Evolutionary conservation across 2,888 invertebrate species (phyloP), one percentile per base, ranked within the genome.

Genomic region (Osmoderma eremita): DNA sequence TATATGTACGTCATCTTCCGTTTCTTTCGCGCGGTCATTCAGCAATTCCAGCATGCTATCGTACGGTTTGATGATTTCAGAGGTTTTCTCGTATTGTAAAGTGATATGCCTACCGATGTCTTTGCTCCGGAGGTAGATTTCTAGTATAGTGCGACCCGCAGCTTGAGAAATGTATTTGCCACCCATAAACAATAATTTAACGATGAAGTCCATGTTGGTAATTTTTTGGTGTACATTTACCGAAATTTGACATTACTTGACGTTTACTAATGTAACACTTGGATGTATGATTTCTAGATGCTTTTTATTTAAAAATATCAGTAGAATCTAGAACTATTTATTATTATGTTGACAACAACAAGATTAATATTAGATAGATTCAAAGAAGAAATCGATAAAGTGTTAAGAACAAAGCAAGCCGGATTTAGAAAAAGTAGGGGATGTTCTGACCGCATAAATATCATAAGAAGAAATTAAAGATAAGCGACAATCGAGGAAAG

Each of bases 171-270:
- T 65, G 30, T 70, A 72, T 63, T 71, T 72, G 62, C 72, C 71
- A 41, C 71, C 67, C 45, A 72, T 45, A 38, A 71, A 70, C 58
- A 72, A 65, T 62, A 71, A 71, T 66, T 70, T 71, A 63, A 72
- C 56, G 15, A 72, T 68, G 54, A 70, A 63, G 70, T 71, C 71
- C 72, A 72, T 72, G 58, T 30, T 24, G 30, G 39, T 67, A 58
- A 63, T 49, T 67, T 68, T 66, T 68, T 38, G 54, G 53, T 56
- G 18, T 18, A 53, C 53, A 38, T 38, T 53, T 61, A 67, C 66
- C 66, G 42, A 67, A 67, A 67, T 67, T 67, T 67, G 66, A 67
- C 62, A 67, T 13, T 30, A 38, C 42, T 22, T 67, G 42, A 51
- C 45, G 48, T 48, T 22, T 45, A 61, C 30, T 61, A 45, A 24